Percentiles rank a stretch among this genome's conserved stretches.
These are phyloP conservation scores for Orussus abietinus DNA, from an alignment of 1,140 invertebrate species.

Conservation along the genomic window DNA sequence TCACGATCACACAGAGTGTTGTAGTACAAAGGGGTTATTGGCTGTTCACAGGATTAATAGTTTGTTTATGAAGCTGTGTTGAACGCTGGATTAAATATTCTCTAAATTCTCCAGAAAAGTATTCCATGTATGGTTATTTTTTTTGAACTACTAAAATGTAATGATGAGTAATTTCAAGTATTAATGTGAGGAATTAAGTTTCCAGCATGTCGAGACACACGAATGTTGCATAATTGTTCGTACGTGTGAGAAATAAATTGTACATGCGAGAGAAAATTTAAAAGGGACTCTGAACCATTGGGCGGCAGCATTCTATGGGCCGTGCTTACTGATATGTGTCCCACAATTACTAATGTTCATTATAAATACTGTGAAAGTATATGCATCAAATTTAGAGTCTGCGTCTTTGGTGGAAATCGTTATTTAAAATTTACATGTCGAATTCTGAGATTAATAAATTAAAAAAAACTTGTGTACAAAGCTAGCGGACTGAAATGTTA, in stretches of 20 bases:
- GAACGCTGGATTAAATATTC: no score
- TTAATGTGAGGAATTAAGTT: constrained; percentile 3
- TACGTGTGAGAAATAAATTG: constrained; percentile 20
- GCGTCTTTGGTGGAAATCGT: no score
- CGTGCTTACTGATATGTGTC: constrained; percentile 38
- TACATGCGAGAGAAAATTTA: constrained; percentile 33
- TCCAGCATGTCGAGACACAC: constrained; percentile 28
- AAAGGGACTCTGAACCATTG: constrained; percentile 36
- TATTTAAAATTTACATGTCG: no score
- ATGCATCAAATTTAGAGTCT: no score
- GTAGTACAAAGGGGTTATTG: no score
- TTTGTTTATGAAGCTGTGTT: no score
- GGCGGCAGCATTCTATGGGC: constrained; percentile 20
- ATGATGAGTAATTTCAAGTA: constrained; percentile 3
- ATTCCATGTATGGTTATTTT: constrained; percentile 1
- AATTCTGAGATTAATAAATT: no score
- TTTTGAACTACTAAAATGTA: neutral
- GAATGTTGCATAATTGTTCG: constrained; percentile 18
- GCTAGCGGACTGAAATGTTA: no score
- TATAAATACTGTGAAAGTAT: constrained; percentile 5
- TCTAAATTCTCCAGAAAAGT: no score
- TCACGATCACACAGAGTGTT: constrained; percentile 2
- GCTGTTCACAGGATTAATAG: no score
- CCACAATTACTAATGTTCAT: constrained; percentile 21
- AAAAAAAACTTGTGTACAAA: no score